These are phyloP conservation scores for Lipotes vexillifer DNA, from an alignment of 2,113 vertebrate species.

Conservation along the genomic window DNA sequence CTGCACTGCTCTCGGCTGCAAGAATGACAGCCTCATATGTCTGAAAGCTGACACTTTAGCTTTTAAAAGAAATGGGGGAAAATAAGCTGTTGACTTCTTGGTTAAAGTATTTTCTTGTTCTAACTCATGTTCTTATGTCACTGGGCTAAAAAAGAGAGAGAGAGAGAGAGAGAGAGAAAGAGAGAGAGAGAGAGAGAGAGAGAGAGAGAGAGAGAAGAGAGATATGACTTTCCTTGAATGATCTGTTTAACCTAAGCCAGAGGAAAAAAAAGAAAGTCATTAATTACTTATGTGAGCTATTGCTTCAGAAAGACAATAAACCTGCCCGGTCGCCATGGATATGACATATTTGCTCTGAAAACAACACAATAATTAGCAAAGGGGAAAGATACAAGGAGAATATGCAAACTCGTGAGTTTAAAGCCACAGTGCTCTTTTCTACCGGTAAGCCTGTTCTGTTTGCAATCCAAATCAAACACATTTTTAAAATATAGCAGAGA, in stretches of 20 bases:
- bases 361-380: constrained; percentile 99
- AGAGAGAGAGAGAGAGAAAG: no score
- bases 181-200: background rate
- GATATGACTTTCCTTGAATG: constrained; percentile 98
- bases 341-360: constrained; percentile 99
- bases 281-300: constrained; percentile 99
- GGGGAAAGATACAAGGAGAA: constrained; percentile 99
- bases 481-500: constrained; percentile 70
- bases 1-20: constrained; percentile 53
- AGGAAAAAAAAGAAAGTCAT: constrained; percentile 97
- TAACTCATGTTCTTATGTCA: constrained; percentile 95
- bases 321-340: constrained; percentile 99
- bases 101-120: constrained; percentile 89
- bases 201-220: constrained; percentile 74
- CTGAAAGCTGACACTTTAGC: constrained; percentile 80
- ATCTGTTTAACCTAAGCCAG: constrained; percentile 99
- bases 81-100: constrained; percentile 85
- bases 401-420: constrained; percentile 98
- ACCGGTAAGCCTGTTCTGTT: constrained; percentile 78
- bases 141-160: constrained; percentile 78
- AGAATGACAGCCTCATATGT: constrained; percentile 81
- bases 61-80: constrained; percentile 79
- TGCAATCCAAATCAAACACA: constrained; percentile 82
- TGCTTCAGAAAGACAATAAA: constrained; percentile 99
- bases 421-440: constrained; percentile 94